phyloP scores from a whole-genome alignment of 2,797 vertebrate genomes.

The Pempheris klunzingeri region DNA sequence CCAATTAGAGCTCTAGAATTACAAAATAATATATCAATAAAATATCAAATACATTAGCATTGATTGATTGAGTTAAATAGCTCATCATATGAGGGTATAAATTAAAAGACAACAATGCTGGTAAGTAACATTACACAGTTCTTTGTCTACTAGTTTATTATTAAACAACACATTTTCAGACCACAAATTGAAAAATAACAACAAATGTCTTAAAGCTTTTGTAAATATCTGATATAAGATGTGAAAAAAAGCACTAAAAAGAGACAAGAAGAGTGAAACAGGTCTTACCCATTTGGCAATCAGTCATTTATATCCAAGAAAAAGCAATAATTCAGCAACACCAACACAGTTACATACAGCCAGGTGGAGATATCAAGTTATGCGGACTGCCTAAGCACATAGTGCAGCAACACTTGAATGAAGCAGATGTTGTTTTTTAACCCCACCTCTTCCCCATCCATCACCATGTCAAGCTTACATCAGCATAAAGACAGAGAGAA shows the following conservation, averaged over 20 bases:
- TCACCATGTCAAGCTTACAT: neutral
- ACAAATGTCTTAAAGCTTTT: neutral
- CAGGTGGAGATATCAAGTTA: neutral
- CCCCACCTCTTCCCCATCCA: constrained; percentile 59
- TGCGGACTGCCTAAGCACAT: neutral
- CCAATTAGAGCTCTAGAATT: neutral
- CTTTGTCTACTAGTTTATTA: fast-evolving
- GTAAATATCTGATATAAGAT: neutral
- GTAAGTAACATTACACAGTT: neutral
- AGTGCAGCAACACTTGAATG: constrained; percentile 40
- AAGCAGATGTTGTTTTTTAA: constrained; percentile 23
- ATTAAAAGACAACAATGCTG: neutral
- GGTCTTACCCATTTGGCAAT: constrained; percentile 76
- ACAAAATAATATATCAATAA: too few species aligned
- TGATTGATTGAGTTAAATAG: neutral
- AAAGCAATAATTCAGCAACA: fast-evolving
- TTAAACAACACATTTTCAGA: neutral
- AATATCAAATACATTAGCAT: neutral
- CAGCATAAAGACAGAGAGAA: neutral
- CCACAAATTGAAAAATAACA: neutral
- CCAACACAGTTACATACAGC: neutral
- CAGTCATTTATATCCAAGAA: constrained; percentile 72
- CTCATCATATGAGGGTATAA: neutral
- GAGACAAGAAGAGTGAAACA: neutral
- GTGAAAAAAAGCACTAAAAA: neutral